Evolutionary conservation across 2,797 vertebrate genomes (phyloP).

Genomic region (Pseudochirops corinnae): DNA sequence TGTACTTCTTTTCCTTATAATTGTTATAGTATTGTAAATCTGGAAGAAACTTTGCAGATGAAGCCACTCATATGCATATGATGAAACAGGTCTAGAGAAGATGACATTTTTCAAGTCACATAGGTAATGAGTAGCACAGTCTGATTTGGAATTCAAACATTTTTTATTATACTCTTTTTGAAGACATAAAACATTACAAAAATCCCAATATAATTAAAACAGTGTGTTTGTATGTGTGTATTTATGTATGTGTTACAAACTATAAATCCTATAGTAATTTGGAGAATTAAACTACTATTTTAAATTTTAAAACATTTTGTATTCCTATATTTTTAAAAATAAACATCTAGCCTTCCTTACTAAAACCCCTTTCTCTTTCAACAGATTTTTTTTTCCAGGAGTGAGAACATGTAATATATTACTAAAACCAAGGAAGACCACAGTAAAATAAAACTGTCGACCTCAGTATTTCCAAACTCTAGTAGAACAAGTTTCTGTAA

Average conservation of each 20-base stretch:
- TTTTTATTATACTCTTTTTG: background rate
- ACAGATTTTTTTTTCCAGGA: background rate
- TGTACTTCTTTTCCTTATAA: background rate
- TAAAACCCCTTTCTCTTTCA: constrained; percentile 41
- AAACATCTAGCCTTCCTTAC: constrained; percentile 2
- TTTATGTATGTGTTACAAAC: background rate
- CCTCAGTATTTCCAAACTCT: constrained; percentile 48
- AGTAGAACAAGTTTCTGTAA: constrained; percentile 54
- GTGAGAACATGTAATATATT: background rate
- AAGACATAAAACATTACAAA: background rate
- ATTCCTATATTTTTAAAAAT: background rate
- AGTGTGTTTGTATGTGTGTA: background rate
- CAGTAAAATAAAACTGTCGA: constrained; percentile 25
- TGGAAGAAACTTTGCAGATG: background rate
- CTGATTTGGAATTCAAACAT: background rate
- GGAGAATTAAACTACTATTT: background rate
- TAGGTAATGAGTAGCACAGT: background rate
- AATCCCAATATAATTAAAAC: background rate
- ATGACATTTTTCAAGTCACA: background rate
- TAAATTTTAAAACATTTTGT: background rate
- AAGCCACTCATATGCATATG: background rate
- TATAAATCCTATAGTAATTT: background rate
- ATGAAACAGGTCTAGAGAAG: background rate
- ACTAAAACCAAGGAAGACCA: constrained; percentile 20
- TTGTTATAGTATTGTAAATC: background rate